Percentiles rank a stretch among this genome's conserved stretches.
Conservation (phyloP, 2,888 invertebrate species). For the Lamproptera curius region DNA sequence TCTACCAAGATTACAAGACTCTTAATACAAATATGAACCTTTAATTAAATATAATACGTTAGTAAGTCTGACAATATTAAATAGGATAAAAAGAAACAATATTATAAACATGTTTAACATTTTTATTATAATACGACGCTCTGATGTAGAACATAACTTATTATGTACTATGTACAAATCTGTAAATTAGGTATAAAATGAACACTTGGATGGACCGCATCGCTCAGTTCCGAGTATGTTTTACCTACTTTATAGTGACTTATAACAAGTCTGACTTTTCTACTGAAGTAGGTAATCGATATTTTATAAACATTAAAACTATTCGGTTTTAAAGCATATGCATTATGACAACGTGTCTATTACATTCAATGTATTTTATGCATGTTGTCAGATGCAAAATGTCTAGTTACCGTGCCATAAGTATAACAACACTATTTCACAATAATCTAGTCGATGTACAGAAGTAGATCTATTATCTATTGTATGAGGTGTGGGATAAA, state of each 20-base stretch:
- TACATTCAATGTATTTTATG: background rate
- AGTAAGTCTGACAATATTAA: background rate
- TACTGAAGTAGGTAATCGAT: conserved; percentile 3
- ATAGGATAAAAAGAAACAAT: conserved; percentile 17
- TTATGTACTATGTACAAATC: conserved; percentile 61
- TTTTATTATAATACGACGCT: conserved; percentile 27
- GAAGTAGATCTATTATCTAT: too few species aligned
- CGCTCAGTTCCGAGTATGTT: conserved; percentile 8
- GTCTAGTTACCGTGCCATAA: background rate
- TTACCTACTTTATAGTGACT: conserved; percentile 7
- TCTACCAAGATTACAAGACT: background rate
- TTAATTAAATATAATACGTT: background rate
- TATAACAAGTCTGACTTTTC: conserved; percentile 11
- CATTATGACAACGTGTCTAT: conserved; percentile 2
- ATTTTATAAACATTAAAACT: conserved; percentile 1
- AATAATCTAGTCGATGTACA: too few species aligned
- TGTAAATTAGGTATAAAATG: conserved; percentile 36
- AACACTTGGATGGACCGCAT: conserved; percentile 17
- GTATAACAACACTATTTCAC: background rate
- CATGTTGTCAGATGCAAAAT: background rate
- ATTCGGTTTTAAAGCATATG: conserved; percentile 11
- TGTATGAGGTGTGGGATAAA: conserved; percentile 15
- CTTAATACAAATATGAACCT: background rate
- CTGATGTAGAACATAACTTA: conserved; percentile 28
- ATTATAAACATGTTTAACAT: conserved; percentile 28